Evolutionary conservation across 1,140 invertebrate species (phyloP).

Genomic region (Caenorhabditis latens): DNA sequence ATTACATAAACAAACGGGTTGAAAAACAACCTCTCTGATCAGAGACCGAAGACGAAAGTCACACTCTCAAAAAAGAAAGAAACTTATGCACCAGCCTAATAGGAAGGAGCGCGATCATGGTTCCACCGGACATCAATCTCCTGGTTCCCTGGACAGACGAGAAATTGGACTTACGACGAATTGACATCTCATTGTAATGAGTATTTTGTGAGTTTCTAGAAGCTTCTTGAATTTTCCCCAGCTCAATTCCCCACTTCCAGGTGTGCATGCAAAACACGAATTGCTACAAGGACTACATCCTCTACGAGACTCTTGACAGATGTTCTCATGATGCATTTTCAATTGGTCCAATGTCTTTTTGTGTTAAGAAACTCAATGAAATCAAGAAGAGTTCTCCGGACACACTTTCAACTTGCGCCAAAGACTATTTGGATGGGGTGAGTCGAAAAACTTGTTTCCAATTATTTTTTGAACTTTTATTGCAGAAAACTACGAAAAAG

Average conservation of each 20-base stretch:
- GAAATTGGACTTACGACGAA: neutral
- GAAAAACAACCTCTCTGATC: too few species aligned
- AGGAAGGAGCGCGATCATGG: conserved; percentile 23
- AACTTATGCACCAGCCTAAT: too few species aligned
- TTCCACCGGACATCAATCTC: conserved; percentile 1
- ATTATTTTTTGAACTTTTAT: neutral
- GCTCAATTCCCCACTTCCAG: neutral
- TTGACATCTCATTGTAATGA: conserved; percentile 8
- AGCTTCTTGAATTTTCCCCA: neutral
- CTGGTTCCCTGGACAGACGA: neutral
- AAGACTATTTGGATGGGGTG: neutral
- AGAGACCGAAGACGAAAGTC: too few species aligned
- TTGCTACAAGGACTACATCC: conserved; percentile 11
- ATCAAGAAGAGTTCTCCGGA: neutral
- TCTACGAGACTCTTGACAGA: neutral
- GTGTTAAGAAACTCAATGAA: neutral
- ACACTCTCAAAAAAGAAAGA: too few species aligned
- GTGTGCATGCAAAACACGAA: conserved; percentile 26
- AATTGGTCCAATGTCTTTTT: conserved; percentile 30
- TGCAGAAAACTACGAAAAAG: neutral
- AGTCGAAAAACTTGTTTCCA: too few species aligned
- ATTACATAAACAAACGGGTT: too few species aligned
- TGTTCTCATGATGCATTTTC: conserved; percentile 21
- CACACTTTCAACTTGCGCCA: neutral
- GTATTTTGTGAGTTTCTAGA: neutral